Evolutionary conservation across 2,888 invertebrate genomes (phyloP), one percentile per base, ranked within the genome.

Genomic region (Rotaria sp.): DNA sequence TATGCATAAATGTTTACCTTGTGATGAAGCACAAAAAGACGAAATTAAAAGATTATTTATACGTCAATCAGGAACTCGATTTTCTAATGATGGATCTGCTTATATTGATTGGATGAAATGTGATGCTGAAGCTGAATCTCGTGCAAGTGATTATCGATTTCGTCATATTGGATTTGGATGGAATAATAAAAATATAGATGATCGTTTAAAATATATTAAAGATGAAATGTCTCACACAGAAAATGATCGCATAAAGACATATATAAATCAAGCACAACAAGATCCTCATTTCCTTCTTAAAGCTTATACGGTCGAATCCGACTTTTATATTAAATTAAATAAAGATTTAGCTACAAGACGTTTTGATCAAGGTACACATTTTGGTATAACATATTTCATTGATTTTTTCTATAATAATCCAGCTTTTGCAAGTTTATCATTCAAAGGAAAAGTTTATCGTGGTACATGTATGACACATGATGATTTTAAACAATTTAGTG

Each of bases 81-180:
- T 75, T 75, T 8, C 45, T 21, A 45, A 45, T 41, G 45, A 75
- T 18, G 75, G 15, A 24, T 41, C 75, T 10, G 75, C 45, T 26
- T 45, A 45, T 45, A 75, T 75, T 21, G 75, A 75, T 75, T 75
- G 75, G 75, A 75, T 75, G 75, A 75, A 75, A 75, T 75, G 75
- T 75, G 75, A 75, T 75, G 24, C 38, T 8, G 75, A 8, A 8
- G 75, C 38, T 26, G 75, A 75, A 41, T 24, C 10, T 18, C 1
- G 41, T 26, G 75, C 75, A 24, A 75, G 21, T 13, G 75, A 75
- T 41, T 75, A 75, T 75, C 41, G 75, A 38, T 38, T 21, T 75
- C 38, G 75, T 1, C 75, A 75, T 41, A 41, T 8, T n/a, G 75
- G 75, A 8, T 75, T 41, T 11, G 75, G 75, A 45, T 75, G 75